Evolutionary conservation across 2,113 vertebrate species (phyloP).

Genomic region (Chrysochloris asiatica): DNA sequence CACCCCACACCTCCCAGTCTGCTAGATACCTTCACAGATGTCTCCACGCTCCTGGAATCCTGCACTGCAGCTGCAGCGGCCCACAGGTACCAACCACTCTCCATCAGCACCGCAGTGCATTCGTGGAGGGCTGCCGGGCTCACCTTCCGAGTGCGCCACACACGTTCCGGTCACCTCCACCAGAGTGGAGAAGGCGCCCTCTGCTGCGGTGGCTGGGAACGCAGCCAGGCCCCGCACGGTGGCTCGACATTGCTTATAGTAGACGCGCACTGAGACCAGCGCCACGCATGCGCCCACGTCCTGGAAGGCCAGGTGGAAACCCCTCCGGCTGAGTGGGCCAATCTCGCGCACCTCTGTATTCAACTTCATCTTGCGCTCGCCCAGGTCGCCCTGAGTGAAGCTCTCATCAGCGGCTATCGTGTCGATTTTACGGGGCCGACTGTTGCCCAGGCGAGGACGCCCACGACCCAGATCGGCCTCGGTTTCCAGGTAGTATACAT

Average conservation of each 20-base stretch:
- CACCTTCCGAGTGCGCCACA: constrained; percentile 93
- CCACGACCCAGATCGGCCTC: constrained; percentile 88
- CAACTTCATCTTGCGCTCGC: constrained; percentile 98
- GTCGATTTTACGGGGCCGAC: constrained; percentile 94
- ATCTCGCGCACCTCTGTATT: constrained; percentile 98
- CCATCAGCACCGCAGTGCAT: constrained; percentile 99
- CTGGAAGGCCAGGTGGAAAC: constrained; percentile 98
- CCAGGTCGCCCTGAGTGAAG: constrained; percentile 97
- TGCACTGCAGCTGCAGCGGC: constrained; percentile 95
- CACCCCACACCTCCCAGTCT: background rate
- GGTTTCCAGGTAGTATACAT: constrained; percentile 93
- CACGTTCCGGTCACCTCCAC: constrained; percentile 95
- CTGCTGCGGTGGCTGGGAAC: constrained; percentile 95
- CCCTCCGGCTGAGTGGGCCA: constrained; percentile 92
- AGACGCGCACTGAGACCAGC: constrained; percentile 94
- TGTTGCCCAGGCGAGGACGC: constrained; percentile 77
- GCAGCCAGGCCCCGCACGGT: constrained; percentile 93
- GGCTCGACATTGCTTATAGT: constrained; percentile 95
- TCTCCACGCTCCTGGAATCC: constrained; percentile 97
- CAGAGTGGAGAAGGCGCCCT: constrained; percentile 93
- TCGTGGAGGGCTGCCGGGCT: constrained; percentile 91
- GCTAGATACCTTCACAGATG: constrained; percentile 91
- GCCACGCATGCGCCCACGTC: constrained; percentile 97
- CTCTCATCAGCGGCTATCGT: constrained; percentile 97
- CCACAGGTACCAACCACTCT: constrained; percentile 97